Evolutionary conservation across 2,888 invertebrate species (phyloP), one percentile per base, ranked within the genome.

Genomic region (Trachelus tabidus): DNA sequence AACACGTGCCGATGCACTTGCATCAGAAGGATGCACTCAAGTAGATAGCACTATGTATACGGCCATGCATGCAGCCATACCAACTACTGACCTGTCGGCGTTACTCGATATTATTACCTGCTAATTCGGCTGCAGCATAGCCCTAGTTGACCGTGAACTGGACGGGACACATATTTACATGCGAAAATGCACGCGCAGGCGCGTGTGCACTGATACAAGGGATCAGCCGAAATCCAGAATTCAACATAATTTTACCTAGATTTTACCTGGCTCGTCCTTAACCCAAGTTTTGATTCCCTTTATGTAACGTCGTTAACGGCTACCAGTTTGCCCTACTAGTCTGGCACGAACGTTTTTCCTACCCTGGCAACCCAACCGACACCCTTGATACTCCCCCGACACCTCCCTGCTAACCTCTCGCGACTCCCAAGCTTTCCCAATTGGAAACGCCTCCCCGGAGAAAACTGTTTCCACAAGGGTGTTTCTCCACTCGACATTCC

Each of bases 71-170:
- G 9, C 56, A 56, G 56, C 23, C 56, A 23, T 23, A 15, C 23
- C 56, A 56, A 56, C 23, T 56, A 6, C 56, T 23, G 23, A 56
- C 31, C 71, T 23, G 71, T 79, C 81, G 83, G 83, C 83, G 88
- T 87, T 85, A 87, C 85, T 80, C 79, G 86, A 88, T 88, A 88
- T 87, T 88, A 87, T 88, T 87, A 87, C 83, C 82, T 76, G 81
- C 82, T 88, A 85, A 88, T 83, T 85, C 76, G 77, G 69, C 69
- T 78, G 73, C 75, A 76, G 79, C 84, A 84, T 9, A 56, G 23
- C 4, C 1, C 56, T 56, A 56, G 15, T 23, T 56, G 56, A 56
- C 56, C 56, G 15, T 9, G 23, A 56, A 23, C 23, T 9, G 56
- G 23, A 56, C 56, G 0, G 0, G 40, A 15, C 12, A 40, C 6